Evolutionary conservation across 2,888 invertebrate genomes (phyloP).

Genomic region (Agrotis ipsilon): DNA sequence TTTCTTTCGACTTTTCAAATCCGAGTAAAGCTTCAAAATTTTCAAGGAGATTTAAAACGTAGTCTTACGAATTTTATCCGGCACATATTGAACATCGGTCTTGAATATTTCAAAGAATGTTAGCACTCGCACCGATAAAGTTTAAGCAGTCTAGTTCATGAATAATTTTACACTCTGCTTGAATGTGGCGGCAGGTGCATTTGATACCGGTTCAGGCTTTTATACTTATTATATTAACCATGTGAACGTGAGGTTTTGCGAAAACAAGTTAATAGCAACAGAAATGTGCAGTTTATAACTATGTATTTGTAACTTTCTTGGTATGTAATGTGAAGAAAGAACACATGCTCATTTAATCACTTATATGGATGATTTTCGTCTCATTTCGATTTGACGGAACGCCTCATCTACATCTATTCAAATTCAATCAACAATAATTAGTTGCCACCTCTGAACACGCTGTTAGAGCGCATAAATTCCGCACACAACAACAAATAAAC

Average conservation of each 20-base stretch:
- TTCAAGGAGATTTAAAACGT: neutral
- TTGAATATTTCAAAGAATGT: constrained; percentile 39
- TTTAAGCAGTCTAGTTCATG: constrained; percentile 38
- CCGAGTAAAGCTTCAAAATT: neutral
- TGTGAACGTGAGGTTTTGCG: neutral
- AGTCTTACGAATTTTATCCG: neutral
- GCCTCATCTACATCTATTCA: neutral
- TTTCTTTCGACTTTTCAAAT: neutral
- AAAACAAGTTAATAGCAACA: constrained; percentile 2
- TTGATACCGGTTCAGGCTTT: constrained; percentile 27
- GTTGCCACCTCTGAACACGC: constrained; percentile 31
- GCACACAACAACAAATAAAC: constrained; percentile 58
- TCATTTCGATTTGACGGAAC: neutral
- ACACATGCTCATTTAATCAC: neutral
- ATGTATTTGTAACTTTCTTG: neutral
- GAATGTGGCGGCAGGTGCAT: constrained; percentile 52
- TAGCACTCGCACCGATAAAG: constrained; percentile 22
- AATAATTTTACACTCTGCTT: constrained; percentile 44
- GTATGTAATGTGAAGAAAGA: neutral
- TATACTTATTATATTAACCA: constrained; percentile 11
- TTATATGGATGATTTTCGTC: neutral
- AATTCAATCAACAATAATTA: constrained; percentile 34
- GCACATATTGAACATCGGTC: constrained; percentile 11
- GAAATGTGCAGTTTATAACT: neutral
- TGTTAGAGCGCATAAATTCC: constrained; percentile 58